These are phyloP conservation scores for Camponotus floridanus DNA, from an alignment of 1,140 invertebrate species.

Conservation along the genomic window DNA sequence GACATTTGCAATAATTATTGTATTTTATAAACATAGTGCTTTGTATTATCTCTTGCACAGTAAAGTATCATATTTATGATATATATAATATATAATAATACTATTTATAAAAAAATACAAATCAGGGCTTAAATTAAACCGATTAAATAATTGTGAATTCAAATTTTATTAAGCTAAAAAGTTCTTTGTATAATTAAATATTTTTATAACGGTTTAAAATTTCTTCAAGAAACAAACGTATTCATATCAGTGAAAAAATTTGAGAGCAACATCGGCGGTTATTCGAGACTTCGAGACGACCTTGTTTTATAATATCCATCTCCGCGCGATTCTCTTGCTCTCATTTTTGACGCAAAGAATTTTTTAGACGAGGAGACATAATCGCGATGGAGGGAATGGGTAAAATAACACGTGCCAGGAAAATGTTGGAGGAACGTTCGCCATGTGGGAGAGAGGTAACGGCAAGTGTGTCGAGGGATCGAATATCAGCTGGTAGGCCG, in stretches of 20 bases:
- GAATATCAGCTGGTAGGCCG: constrained; percentile 25
- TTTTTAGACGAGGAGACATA: constrained; percentile 37
- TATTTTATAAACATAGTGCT: neutral
- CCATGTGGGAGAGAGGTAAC: constrained; percentile 11
- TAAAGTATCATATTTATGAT: neutral
- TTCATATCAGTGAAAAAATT: neutral
- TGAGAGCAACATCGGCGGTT: neutral
- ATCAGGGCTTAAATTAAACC: too few relatives aligned
- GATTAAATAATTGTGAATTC: neutral
- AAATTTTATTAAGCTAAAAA: neutral
- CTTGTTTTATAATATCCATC: neutral
- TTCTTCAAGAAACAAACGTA: neutral
- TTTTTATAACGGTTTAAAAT: neutral
- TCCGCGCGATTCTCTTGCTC: constrained; percentile 16
- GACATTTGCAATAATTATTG: neutral
- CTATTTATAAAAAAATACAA: neutral
- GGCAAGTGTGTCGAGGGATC: constrained; percentile 36
- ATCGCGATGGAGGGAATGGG: constrained; percentile 21
- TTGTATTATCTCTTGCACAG: neutral
- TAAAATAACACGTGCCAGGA: constrained; percentile 62
- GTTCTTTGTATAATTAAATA: neutral
- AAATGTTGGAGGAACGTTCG: constrained; percentile 45
- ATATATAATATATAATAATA: constrained; percentile 15
- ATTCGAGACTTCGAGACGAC: neutral
- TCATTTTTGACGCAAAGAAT: constrained; percentile 18